Evolutionary conservation across 1,140 invertebrate species (phyloP).

Genomic region (Drosophila micromelanica): DNA sequence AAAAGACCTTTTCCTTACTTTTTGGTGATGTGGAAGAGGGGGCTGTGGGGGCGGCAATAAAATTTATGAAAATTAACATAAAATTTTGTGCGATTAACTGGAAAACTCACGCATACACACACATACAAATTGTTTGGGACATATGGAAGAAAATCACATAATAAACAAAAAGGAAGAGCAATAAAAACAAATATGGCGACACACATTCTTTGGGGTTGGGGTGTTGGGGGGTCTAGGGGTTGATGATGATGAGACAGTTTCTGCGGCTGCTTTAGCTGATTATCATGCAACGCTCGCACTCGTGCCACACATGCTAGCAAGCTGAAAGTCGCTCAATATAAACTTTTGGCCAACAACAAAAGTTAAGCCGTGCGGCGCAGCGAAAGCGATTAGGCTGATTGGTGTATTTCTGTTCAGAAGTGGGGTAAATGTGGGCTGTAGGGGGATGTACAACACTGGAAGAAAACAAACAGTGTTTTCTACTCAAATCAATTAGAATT

Average conservation of each 20-base stretch:
- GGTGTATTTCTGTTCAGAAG: constrained; percentile 13
- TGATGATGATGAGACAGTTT: constrained; percentile 36
- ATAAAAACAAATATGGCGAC: constrained; percentile 80
- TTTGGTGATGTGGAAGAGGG: background rate
- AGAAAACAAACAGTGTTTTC: background rate
- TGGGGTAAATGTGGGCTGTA: background rate
- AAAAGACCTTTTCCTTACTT: constrained; percentile 67
- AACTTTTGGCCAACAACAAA: constrained; percentile 61
- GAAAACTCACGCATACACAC: constrained; percentile 60
- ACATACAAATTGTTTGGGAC: constrained; percentile 36
- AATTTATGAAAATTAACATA: constrained; percentile 84
- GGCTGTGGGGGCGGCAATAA: constrained; percentile 68
- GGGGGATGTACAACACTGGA: background rate
- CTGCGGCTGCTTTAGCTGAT: constrained; percentile 36
- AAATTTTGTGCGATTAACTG: constrained; percentile 81
- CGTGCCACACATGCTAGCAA: constrained; percentile 50
- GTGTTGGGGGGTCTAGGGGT: constrained; percentile 20
- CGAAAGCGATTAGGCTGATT: constrained; percentile 80
- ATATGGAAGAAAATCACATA: constrained; percentile 77
- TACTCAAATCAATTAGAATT: too few species aligned
- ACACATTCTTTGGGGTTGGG: constrained; percentile 39
- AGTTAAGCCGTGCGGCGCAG: constrained; percentile 77
- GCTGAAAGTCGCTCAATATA: constrained; percentile 51
- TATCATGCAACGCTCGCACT: constrained; percentile 60
- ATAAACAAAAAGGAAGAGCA: constrained; percentile 76